Evolutionary conservation across 2,797 vertebrate genomes (phyloP), one percentile per base, ranked within the genome.

Genomic region (Microtus obscurus): DNA sequence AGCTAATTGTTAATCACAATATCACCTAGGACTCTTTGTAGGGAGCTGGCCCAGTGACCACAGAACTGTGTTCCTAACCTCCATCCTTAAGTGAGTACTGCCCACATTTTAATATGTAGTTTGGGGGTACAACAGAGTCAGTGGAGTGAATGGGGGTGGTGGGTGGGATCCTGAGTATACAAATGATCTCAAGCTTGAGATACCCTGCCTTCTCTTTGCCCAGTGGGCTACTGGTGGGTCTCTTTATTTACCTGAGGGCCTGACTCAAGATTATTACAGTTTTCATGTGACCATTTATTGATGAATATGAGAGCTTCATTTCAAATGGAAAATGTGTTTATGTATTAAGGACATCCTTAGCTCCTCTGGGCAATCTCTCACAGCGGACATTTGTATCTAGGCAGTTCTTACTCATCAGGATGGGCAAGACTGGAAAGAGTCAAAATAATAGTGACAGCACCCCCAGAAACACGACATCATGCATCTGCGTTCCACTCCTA

Each of bases 201-300:
- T 43, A 29, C 2, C 11, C 51, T 51, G 53, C 10, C 12, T 73
- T 88, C 23, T 51, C 9, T 48, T 83, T 76, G 17, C n/a, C 73
- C 48, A 67, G 27, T 77, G 23, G 43, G 14, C 65, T 87, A 34
- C 45, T 56, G 4, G 73, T 87, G 7, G 45, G 19, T 29, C 23
- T 95, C 67, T 53, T 90, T 16, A 65, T 87, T 88, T 69, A 76
- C n/a, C 80, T 93, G 40, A n/a, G 37, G 69, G 4, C 2, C 76
- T 83, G n/a, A 31, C 5, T 96, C 51, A 96, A 87, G 27, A 89
- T 92, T 61, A 77, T 86, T 89, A 71, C 51, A 92, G 27, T n/a
- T 94, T 92, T 67, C 40, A 65, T 67, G 6, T 7, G 6, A 67
- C 19, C 29, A 25, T n/a, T 67, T 40, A 71, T 56, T 79, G 85